Evolutionary conservation across 2,888 invertebrate genomes (phyloP), one percentile per base, ranked within the genome.

Genomic region (Noctua pronuba): DNA sequence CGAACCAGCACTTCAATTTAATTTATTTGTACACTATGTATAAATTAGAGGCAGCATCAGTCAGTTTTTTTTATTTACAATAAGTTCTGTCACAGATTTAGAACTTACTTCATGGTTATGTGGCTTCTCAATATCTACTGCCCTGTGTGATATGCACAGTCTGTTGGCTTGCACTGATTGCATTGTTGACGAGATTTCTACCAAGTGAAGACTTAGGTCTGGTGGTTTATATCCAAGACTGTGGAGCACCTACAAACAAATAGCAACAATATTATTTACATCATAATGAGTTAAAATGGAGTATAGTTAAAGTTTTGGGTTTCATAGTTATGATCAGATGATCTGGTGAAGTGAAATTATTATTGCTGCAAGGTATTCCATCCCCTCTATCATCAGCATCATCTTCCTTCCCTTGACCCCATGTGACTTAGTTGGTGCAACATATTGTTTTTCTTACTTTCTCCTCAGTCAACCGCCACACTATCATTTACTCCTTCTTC

Each of bases 141-240:
- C 94, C 74, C 92, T 94, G 77, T 97, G 97, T 24, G 94, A 93
- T 11, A 96, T 94, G 90, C 99, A 98, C 6, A 99, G 96, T 74
- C 97, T 97, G 85, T 97, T 96, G 10, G 98, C 98, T 95, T 99
- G 99, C 68, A 99, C 93, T 74, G 97, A 96, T 86, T 98, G 98
- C 92, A 99, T 97, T 84, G 97, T 97, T 5, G 99, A 98, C 92
- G 99, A 99, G 13, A 99, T 97, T 97, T 99, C 99, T 1, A 99
- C 98, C 78, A 99, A 95, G 93, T 99, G 99, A 52, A 99, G 92
- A 46, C 97, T 98, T 1, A 98, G 70, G 72, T 97, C 96, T n/a
- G 96, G 90, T 2, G 94, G 85, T 88, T 92, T 90, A 60, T 97
- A 93, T 52, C 97, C 96, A 16, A 98, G 91, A 75, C 97, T 95